A percentile compares a stretch with the other conserved stretches of the same genome.
Evolutionary conservation across 2,113 vertebrate species (phyloP).

Genomic region (Nothoprocta perdicaria): DNA sequence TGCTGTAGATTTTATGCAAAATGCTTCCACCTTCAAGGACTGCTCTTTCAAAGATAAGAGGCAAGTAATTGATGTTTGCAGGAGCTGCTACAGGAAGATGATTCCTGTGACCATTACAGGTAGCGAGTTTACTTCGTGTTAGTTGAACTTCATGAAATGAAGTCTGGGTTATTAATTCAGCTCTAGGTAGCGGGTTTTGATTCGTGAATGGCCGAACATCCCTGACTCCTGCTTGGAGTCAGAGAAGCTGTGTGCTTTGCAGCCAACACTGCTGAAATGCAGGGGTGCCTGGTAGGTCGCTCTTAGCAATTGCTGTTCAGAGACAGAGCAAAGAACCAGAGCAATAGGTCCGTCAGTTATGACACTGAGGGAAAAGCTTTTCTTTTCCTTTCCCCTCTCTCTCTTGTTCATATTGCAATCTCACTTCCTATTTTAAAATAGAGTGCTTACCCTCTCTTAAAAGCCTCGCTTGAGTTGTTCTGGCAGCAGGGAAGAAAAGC

Average conservation of each 20-base stretch:
- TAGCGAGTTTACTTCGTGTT: constrained; percentile 26
- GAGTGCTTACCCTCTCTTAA: not conserved
- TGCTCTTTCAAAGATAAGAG: constrained; percentile 23
- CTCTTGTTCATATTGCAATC: rapidly evolving
- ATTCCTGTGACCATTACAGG: constrained; percentile 21
- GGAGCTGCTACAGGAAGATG: constrained; percentile 3
- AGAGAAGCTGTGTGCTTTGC: not conserved
- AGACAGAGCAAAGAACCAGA: not conserved
- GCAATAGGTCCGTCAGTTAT: rapidly evolving
- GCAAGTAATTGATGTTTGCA: constrained; percentile 22
- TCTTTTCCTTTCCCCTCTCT: not conserved
- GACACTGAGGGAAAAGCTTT: not conserved
- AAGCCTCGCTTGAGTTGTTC: not conserved
- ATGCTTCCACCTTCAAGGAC: not conserved
- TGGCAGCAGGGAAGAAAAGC: not conserved
- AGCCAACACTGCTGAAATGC: not conserved
- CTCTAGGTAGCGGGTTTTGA: not conserved
- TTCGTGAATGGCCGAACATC: constrained; percentile 46
- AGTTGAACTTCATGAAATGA: not conserved
- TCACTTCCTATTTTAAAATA: not conserved
- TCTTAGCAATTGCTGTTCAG: not conserved
- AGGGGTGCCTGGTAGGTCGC: constrained; percentile 16
- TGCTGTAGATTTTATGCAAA: not conserved
- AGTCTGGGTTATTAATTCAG: constrained; percentile 4
- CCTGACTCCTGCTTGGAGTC: constrained; percentile 22